Evolutionary conservation across 2,888 invertebrate genomes (phyloP).

Genomic region (Eristalis intricaria): DNA sequence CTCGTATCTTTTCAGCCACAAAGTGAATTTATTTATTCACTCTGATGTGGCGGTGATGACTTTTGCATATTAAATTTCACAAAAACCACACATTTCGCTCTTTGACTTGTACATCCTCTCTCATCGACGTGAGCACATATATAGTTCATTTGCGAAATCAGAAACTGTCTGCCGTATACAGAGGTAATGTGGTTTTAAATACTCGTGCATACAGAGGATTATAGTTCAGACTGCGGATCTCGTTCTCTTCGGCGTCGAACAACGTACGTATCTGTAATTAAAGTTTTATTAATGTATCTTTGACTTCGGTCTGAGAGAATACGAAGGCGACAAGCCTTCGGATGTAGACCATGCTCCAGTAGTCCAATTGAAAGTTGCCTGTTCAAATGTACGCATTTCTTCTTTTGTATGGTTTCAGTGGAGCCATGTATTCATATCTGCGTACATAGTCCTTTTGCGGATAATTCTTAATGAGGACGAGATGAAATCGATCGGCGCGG

Average conservation of each 20-base stretch:
- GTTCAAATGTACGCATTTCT: not conserved
- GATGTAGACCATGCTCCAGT: constrained; percentile 7
- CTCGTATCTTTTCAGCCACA: constrained; percentile 11
- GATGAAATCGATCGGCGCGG: not conserved
- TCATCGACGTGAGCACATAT: not conserved
- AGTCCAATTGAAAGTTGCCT: not conserved
- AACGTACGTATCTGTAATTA: constrained; percentile 30
- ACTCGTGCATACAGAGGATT: constrained; percentile 17
- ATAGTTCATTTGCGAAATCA: constrained; percentile 28
- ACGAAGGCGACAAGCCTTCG: not conserved
- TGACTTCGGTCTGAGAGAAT: constrained; percentile 17
- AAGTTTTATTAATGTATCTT: constrained; percentile 39
- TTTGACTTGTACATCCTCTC: not conserved
- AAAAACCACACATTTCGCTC: constrained; percentile 31
- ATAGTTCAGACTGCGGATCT: not conserved
- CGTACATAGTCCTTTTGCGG: not conserved
- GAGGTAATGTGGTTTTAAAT: constrained; percentile 32
- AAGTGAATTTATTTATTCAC: constrained; percentile 19
- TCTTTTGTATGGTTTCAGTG: not conserved
- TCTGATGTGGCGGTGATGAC: constrained; percentile 7
- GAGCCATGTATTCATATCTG: not conserved
- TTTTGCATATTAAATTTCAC: constrained; percentile 48
- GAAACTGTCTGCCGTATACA: constrained; percentile 13
- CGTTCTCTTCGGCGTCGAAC: constrained; percentile 4
- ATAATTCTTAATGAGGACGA: not conserved